These are phyloP conservation scores for Brachycybe producta DNA, from an alignment of 2,888 invertebrate genomes.

Conservation along the genomic window DNA sequence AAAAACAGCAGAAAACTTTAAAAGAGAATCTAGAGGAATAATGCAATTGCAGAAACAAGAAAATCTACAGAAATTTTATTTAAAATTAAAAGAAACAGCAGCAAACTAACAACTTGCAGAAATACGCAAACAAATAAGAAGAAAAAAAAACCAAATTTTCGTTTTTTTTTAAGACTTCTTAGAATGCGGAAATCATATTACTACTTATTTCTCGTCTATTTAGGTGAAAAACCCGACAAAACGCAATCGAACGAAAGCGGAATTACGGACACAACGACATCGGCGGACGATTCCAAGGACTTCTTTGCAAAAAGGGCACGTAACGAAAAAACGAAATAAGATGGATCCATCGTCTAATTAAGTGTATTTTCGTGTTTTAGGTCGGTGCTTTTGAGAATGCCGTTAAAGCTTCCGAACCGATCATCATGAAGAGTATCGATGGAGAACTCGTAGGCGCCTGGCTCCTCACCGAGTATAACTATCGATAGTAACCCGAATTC, in stretches of 20 bases:
- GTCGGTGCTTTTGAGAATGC: conserved; percentile 60
- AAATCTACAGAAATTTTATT: too few species aligned
- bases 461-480: conserved; percentile 64
- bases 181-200: too few species aligned
- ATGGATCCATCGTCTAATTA: not conserved
- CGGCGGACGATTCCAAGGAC: conserved; percentile 18
- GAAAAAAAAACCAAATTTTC: too few species aligned
- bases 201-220: too few species aligned
- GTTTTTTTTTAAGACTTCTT: too few species aligned
- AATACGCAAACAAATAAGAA: too few species aligned
- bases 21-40: too few species aligned
- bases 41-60: too few species aligned
- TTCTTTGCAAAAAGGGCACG: conserved; percentile 24
- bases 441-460: conserved; percentile 60
- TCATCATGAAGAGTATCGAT: conserved; percentile 52
- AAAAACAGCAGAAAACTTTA: too few species aligned
- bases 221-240: not conserved
- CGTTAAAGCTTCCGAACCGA: conserved; percentile 49
- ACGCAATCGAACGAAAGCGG: not conserved
- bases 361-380: conserved; percentile 47
- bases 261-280: not conserved
- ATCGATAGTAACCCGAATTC: not conserved
- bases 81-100: too few species aligned
- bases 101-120: too few species aligned
- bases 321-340: not conserved